Base-by-base conservation (phyloP, 2,888 invertebrate species). In the Agriopis marginaria region DNA sequence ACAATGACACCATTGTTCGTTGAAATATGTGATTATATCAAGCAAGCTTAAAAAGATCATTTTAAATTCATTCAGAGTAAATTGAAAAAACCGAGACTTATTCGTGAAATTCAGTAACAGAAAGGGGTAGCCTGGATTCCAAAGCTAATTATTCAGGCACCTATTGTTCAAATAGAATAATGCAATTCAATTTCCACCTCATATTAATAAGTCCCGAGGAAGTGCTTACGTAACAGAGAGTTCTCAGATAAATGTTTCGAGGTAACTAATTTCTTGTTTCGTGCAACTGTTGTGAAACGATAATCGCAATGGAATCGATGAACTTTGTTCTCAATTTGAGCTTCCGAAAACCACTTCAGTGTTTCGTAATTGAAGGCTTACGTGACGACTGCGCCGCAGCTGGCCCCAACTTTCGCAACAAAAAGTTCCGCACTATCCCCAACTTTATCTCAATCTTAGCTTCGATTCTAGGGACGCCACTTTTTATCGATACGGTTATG, bases 301-400 rank as follows among this genome's bases (percentile, higher is more conserved):
- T 91, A 89, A 92, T 89, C 85, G 87, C 83, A 86, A 89, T 87
- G 82, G 87, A 90, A 91, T 88, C 87, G 87, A 85, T 85, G 86
- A 92, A 92, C 89, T 92, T 93, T 90, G 88, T 88, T 89, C 85
- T 82, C 83, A 85, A 85, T 82, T 80, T 81, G 83, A 85, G 82
- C 82, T 83, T 82, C 84, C 85, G 86, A 88, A 86, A 89, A 88
- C 88, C 88, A 86, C 88, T 91, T 86, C 87, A 88, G 85, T 91
- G 89, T 91, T 92, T 90, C 89, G 92, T 93, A 93, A 93, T 93
- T 93, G 93, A 90, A 89, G 91, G 89, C 91, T 93, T 93, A 93
- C 92, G 93, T 93, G 93, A 90, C 91, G 90, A 89, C 85, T 87
- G 79, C 82, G 86, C 86, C 88, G 77, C 92, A 92, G 89, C 91